Percentiles rank a stretch among this genome's conserved stretches.
phyloP scores from a whole-genome alignment of 2,797 vertebrate species.

The Lerista edwardsae region DNA sequence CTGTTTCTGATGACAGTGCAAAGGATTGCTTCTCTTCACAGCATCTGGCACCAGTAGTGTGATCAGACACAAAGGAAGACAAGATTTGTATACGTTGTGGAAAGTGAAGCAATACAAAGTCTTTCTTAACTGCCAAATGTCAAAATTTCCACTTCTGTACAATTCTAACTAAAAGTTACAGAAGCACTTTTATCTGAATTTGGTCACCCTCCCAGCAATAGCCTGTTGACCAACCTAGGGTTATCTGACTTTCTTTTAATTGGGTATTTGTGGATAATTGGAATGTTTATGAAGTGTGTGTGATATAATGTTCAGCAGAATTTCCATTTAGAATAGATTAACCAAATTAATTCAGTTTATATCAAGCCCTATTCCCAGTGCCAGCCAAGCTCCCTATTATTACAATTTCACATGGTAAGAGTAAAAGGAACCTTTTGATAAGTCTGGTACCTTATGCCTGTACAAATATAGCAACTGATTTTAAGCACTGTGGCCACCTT shows the following conservation, averaged over 20 bases:
- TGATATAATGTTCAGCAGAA: not conserved
- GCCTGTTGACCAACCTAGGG: not conserved
- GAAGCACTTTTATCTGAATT: not conserved
- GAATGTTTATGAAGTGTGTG: no score
- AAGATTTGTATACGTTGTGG: not conserved
- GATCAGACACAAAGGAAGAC: not conserved
- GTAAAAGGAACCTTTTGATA: not conserved
- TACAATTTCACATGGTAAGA: not conserved
- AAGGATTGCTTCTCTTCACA: not conserved
- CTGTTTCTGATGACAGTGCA: slow-evolving; percentile 4
- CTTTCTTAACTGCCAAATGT: not conserved
- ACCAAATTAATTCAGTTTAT: not conserved
- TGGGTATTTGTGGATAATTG: not conserved
- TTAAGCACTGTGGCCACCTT: not conserved
- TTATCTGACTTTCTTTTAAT: not conserved
- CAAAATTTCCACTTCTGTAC: not conserved
- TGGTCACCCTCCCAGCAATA: not conserved
- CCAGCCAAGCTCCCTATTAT: not conserved
- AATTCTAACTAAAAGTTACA: not conserved
- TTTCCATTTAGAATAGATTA: not conserved
- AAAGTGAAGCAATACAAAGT: not conserved
- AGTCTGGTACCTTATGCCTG: no score
- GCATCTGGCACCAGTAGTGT: not conserved
- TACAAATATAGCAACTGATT: not conserved
- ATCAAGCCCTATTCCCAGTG: not conserved